These are phyloP conservation scores for Semnornis frantzii DNA, from an alignment of 2,113 vertebrate species.

Conservation along the genomic window DNA sequence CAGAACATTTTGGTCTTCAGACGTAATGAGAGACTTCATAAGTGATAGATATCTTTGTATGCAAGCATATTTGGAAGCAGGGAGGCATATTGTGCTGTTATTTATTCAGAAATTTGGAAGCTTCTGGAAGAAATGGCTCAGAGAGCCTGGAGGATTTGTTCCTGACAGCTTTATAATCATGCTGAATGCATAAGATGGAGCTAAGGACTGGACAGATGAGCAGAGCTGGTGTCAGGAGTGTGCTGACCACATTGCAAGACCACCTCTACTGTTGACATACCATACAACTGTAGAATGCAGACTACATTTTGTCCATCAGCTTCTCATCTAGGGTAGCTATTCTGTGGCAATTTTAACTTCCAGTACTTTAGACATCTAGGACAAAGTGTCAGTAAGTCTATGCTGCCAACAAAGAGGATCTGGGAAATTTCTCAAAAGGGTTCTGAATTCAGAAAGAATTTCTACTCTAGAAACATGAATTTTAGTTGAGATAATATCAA, in stretches of 20 bases:
- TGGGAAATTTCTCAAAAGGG: neutral
- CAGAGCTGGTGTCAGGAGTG: fast-evolving
- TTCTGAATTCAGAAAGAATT: neutral
- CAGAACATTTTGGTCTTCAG: neutral
- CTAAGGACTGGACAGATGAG: neutral
- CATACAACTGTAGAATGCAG: neutral
- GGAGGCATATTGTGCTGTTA: neutral
- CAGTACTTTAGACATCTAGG: neutral
- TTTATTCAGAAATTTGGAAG: neutral
- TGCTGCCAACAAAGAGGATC: neutral
- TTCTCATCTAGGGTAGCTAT: neutral
- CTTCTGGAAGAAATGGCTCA: neutral
- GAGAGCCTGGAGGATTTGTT: neutral
- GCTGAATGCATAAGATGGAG: neutral
- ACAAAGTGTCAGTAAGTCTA: neutral
- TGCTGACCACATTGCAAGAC: neutral
- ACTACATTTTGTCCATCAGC: neutral
- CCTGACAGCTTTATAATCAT: neutral
- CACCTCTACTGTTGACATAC: neutral
- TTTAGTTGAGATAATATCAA: neutral
- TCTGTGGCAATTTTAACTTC: neutral
- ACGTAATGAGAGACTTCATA: neutral
- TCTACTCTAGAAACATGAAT: neutral
- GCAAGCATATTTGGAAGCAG: neutral
- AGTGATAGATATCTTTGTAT: neutral